Conservation (phyloP, 2,113 vertebrate species). For the Aspiorhynchus laticeps region DNA sequence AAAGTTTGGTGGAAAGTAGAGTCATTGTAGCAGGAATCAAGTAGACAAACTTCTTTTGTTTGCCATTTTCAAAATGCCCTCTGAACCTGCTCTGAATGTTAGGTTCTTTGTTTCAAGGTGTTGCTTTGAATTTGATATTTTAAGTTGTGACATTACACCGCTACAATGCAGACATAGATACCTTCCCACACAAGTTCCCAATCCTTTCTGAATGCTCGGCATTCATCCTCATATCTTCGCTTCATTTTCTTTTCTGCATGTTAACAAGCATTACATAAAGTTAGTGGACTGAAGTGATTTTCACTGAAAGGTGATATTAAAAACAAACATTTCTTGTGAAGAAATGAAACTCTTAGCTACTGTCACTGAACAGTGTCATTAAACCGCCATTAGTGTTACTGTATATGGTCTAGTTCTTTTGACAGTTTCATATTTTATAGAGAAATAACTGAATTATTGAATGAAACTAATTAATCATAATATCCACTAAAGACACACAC, state of each 20-base stretch:
- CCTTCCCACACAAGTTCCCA: slow-evolving; percentile 21
- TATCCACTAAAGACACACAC: background rate
- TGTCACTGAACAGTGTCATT: background rate
- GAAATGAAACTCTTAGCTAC: background rate
- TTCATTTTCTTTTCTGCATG: background rate
- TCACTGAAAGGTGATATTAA: background rate
- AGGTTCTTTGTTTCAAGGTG: background rate
- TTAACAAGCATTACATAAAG: background rate
- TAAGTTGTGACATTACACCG: background rate
- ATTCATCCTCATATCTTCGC: background rate
- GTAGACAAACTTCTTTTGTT: background rate
- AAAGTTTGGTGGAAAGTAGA: background rate
- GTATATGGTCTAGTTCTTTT: background rate
- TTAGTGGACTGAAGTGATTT: background rate
- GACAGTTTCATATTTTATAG: background rate
- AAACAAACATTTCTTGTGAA: background rate
- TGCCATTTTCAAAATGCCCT: background rate
- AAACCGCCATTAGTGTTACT: background rate
- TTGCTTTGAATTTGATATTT: slow-evolving; percentile 16
- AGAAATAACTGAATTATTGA: slow-evolving; percentile 5
- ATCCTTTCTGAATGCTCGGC: background rate
- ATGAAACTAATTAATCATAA: background rate
- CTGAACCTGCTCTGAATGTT: background rate
- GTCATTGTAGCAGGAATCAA: slow-evolving; percentile 1
- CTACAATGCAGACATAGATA: background rate